Conservation (phyloP, 1,140 invertebrate species). For the Xylocopa sonorina region DNA sequence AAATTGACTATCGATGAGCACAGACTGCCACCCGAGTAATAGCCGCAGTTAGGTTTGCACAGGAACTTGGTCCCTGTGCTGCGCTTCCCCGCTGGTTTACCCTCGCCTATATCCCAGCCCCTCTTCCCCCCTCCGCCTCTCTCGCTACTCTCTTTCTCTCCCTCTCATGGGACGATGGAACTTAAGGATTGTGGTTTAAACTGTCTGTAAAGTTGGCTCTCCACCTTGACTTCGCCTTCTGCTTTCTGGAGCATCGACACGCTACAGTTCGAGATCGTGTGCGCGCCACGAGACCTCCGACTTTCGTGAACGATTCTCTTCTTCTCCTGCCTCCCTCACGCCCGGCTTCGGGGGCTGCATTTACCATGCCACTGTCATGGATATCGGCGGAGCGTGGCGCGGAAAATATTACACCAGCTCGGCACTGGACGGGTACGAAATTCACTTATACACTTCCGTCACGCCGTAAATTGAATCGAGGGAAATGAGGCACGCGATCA, state of each 20-base stretch:
- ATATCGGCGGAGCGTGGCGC: neutral
- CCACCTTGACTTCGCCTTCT: slow-evolving; percentile 48
- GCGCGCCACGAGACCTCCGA: neutral
- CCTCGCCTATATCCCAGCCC: neutral
- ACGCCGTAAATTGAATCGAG: slow-evolving; percentile 52
- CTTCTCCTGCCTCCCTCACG: too few relatives aligned
- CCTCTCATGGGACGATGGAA: slow-evolving; percentile 47
- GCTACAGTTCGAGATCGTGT: neutral
- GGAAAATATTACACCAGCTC: slow-evolving; percentile 31
- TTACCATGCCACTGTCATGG: slow-evolving; percentile 5
- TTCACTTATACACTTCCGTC: slow-evolving; percentile 52
- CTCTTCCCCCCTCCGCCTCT: neutral
- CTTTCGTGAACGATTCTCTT: slow-evolving; percentile 24
- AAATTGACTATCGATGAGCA: slow-evolving; percentile 62
- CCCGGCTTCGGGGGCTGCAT: too few relatives aligned
- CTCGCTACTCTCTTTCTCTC: neutral
- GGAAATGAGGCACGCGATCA: slow-evolving; percentile 46
- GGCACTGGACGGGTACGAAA: slow-evolving; percentile 18
- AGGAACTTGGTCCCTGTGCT: slow-evolving; percentile 27
- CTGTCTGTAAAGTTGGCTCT: slow-evolving; percentile 66
- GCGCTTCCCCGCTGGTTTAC: neutral
- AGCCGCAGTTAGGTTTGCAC: slow-evolving; percentile 48
- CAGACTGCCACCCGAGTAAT: slow-evolving; percentile 38
- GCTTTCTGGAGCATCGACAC: slow-evolving; percentile 17
- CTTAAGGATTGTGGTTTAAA: slow-evolving; percentile 70